These are phyloP conservation scores for Myotis davidii DNA, from an alignment of 2,113 vertebrate species.

Conservation along the genomic window DNA sequence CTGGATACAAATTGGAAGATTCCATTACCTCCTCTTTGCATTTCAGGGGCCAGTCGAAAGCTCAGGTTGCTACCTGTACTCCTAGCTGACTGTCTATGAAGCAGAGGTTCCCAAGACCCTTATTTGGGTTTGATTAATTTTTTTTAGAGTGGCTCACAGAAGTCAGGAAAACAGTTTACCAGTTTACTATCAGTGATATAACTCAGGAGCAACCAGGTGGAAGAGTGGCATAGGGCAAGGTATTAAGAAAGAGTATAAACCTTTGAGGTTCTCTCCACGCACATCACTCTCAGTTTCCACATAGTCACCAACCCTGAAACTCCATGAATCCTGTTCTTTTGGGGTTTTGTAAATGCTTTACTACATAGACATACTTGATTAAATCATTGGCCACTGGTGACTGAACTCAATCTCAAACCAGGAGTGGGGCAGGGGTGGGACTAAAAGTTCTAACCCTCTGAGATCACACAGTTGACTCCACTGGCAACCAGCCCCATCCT, in stretches of 20 bases:
- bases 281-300: neutral
- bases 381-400: neutral
- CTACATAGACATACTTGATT: neutral
- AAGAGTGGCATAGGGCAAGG: neutral
- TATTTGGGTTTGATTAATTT: neutral
- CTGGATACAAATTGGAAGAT: neutral
- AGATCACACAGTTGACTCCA: neutral
- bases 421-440: neutral
- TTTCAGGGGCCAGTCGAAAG: neutral
- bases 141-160: neutral
- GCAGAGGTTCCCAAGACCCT: neutral
- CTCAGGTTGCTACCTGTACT: neutral
- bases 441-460: neutral
- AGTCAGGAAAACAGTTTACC: neutral
- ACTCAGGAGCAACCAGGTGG: neutral
- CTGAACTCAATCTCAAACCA: neutral
- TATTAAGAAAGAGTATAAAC: neutral
- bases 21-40: too few species aligned
- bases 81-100: neutral
- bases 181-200: too few species aligned
- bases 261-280: neutral
- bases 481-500: neutral
- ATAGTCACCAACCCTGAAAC: neutral
- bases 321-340: neutral
- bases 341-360: neutral